These are phyloP conservation scores for Scleropages formosus DNA, from an alignment of 2,797 vertebrate genomes.

Conservation along the genomic window DNA sequence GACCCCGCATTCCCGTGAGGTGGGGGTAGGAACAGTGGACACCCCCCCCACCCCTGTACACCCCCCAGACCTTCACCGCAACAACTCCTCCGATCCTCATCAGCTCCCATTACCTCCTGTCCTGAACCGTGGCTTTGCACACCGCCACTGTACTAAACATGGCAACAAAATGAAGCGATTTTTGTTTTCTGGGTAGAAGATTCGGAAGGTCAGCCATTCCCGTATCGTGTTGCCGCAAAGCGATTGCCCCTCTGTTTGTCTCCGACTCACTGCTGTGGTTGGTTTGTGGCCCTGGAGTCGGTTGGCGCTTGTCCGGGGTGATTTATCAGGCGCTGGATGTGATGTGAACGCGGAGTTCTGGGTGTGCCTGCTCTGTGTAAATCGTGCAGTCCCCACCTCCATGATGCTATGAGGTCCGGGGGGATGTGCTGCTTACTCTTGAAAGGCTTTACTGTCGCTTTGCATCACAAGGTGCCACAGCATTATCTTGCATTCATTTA, in stretches of 20 bases:
- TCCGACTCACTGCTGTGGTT: conserved; percentile 22
- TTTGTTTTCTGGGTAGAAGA: no score
- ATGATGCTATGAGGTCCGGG: conserved; percentile 55
- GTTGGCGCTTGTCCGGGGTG: conserved; percentile 64
- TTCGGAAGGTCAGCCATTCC: no score
- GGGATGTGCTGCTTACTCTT: conserved; percentile 51
- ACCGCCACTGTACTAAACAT: background rate
- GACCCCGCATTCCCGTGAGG: conserved; percentile 52
- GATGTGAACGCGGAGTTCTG: conserved; percentile 70
- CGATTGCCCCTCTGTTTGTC: no score
- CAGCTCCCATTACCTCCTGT: background rate
- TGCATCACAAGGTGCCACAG: conserved; percentile 34
- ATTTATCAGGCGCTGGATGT: conserved; percentile 70
- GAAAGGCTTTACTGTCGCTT: conserved; percentile 54
- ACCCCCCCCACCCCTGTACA: conserved; percentile 27
- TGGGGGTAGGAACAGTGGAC: conserved; percentile 45
- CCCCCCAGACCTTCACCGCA: background rate
- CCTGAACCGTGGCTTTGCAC: background rate
- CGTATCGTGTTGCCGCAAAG: no score
- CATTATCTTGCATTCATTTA: background rate
- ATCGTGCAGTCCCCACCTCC: conserved; percentile 53
- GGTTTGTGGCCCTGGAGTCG: conserved; percentile 59
- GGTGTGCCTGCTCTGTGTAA: conserved; percentile 71
- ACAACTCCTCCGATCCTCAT: background rate
- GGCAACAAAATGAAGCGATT: no score